Base-by-base conservation (phyloP, 2,113 vertebrate genomes). In the Callocephalon fimbriatum region DNA sequence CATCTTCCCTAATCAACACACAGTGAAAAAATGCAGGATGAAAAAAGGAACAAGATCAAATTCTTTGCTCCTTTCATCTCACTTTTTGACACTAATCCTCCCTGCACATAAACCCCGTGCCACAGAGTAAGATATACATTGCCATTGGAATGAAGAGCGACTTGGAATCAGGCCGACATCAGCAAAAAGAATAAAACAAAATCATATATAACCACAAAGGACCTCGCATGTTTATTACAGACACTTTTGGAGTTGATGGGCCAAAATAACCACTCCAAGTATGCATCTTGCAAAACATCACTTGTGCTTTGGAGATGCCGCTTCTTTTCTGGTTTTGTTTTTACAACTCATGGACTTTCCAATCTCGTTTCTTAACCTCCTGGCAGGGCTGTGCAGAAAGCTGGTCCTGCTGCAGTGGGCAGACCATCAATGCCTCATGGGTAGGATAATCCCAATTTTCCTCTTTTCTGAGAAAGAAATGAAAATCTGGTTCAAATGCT, bases 61-160 rank as follows among this genome's bases (percentile, higher is more conserved):
- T 93, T 95, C 94, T 95, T 89, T 5, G 4, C 77, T 95, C 40
- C 76, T 94, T 95, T 95, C 94, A 95, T 97, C 91, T 93, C 86
- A 70, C 45, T 97, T 96, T 92, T 91, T 97, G 96, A 97, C 94
- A 91, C 62, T 97, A 95, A 97, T 97, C 94, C 93, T 95, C 94
- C 93, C 91, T 70, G 91, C 70, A 79, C 88, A 95, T 97, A 96
- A 96, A 97, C 80, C 40, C 62, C 0, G 0, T 91, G 93, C 83
- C 93, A 91, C 88, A 32, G 51, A 95, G 70, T 19, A 77, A 96
- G 91, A 97, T 89, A 95, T 89, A 96, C 91, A 50, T 97, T 96
- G 84, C 67, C 63, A 58, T 66, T 79, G 95, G 93, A 95, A 97
- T 63, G 87, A 95, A 95, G 84, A 92, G 84, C 0, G 0, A 86